Percentiles rank a stretch among this genome's conserved stretches.
phyloP scores from a whole-genome alignment of 1,140 invertebrate genomes.

The Drosophila melanica region DNA sequence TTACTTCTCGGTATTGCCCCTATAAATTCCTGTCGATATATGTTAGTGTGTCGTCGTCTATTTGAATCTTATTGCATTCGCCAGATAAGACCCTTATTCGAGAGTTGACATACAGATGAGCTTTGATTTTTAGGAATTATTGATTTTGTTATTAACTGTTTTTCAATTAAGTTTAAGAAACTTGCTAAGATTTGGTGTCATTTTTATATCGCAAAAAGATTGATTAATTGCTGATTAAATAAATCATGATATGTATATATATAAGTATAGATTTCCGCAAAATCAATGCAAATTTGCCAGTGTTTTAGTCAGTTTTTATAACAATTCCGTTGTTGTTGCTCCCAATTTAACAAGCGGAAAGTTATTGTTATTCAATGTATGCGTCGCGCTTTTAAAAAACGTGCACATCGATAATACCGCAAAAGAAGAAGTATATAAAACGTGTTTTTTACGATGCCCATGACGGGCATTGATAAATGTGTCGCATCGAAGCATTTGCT shows the following conservation, averaged over 20 bases:
- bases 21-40: conserved; percentile 68
- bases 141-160: too few species aligned
- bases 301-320: conserved; percentile 3
- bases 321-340: conserved; percentile 24
- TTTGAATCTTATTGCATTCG: conserved; percentile 70
- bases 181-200: too few species aligned
- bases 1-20: conserved; percentile 66
- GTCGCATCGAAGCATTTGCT: conserved; percentile 25
- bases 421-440: conserved; percentile 34
- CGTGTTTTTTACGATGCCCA: conserved; percentile 63
- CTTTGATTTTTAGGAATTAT: not conserved
- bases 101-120: conserved; percentile 20
- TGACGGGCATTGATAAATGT: conserved; percentile 59
- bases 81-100: conserved; percentile 49
- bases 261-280: conserved; percentile 36
- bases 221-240: conserved; percentile 1
- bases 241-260: too few species aligned
- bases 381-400: conserved; percentile 68
- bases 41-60: conserved; percentile 51
- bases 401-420: conserved; percentile 55
- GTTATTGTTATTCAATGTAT: conserved; percentile 52
- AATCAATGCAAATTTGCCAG: conserved; percentile 25
- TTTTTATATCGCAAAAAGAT: too few species aligned
- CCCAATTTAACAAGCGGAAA: conserved; percentile 58
- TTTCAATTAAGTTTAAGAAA: too few species aligned